Evolutionary conservation across 2,797 vertebrate genomes (phyloP), one percentile per base, ranked within the genome.

Genomic region (Hypotaenidia okinawae): DNA sequence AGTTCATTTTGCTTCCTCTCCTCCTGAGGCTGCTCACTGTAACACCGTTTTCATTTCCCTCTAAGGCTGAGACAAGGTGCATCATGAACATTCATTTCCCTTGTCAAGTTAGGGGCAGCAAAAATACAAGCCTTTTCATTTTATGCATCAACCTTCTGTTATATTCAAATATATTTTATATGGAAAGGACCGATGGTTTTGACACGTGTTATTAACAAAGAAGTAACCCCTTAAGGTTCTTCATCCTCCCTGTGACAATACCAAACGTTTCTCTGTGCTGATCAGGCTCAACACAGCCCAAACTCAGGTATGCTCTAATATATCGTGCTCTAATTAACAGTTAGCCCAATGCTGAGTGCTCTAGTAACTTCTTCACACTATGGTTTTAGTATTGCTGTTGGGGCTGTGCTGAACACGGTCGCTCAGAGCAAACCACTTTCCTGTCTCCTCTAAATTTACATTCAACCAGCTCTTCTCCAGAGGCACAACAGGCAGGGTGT

Each of bases 41-140:
- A 79, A 77, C 69, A 30, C 1, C 57, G 64, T 64, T 88, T 88
- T 88, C n/a, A 52, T 84, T 93, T 87, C 74, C 43, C 86, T 70
- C 68, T 30, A 63, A 84, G 23, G 23, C 0, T 49, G 67, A 82
- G 70, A 82, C 94, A 68, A 90, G 41, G 49, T 75, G 85, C 1
- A 4, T 9, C 76, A 83, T 19, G 57, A 93, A 87, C 79, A 90
- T 92, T 92, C 47, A 93, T 87, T 72, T 80, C 81, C 72, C 63
- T 47, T 81, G 57, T 73, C 70, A 86, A 86, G 79, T 77, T 57
- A 85, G 45, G 39, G 70, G 37, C 78, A 87, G 39, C 81, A 84
- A 83, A 87, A 94, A 13, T 30, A 52, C n/a, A 76, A 69, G 32
- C 54, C 37, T 63, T 81, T 84, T 90, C 32, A 41, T 73, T 95